Evolutionary conservation across 2,888 invertebrate genomes (phyloP), one percentile per base, ranked within the genome.

Genomic region (Ectemnius cavifrons): DNA sequence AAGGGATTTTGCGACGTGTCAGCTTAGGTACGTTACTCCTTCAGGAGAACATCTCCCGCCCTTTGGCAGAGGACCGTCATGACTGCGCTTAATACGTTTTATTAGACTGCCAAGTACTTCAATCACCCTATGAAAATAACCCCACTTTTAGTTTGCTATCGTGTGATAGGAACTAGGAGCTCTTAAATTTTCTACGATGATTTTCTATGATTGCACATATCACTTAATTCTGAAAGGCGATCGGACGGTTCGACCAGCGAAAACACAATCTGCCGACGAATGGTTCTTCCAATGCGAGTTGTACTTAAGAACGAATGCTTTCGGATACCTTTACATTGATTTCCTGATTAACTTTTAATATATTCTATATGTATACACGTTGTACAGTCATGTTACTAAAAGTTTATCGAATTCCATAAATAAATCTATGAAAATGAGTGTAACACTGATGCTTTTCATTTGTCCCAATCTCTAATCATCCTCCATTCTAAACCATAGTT

Each of bases 321-420:
- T 37, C 37, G 56, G 67, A 73, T 49, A 56, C 45, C 56, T 64
- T 63, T 63, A 27, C 63, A 77, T 56, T 64, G n/a, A 27, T 59
- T 67, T 67, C 62, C 18, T 58, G 45, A 20, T 57, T 60, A 66
- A 62, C 27, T 72, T 71, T 67, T 64, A 77, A 59, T 58, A 71
- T 37, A n/a, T 65, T 37, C 37, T 27, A 45, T 64, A 23, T 72
- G 18, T 52, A 59, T 63, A 66, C 46, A 27, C 67, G 18, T 20
- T 77, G 69, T 76, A 76, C 61, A 73, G 65, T 56, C 45, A 65
- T 72, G 72, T 76, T 77, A 76, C 46, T 45, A 49, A 77, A 61
- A 63, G 47, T 73, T 73, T 46, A 64, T 62, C 47, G 56, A 59
- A 77, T 62, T 70, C 46, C 70, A 57, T 28, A 16, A 75, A 77